Conservation (phyloP, 2,797 vertebrate genomes). For the Nyctibius grandis region DNA sequence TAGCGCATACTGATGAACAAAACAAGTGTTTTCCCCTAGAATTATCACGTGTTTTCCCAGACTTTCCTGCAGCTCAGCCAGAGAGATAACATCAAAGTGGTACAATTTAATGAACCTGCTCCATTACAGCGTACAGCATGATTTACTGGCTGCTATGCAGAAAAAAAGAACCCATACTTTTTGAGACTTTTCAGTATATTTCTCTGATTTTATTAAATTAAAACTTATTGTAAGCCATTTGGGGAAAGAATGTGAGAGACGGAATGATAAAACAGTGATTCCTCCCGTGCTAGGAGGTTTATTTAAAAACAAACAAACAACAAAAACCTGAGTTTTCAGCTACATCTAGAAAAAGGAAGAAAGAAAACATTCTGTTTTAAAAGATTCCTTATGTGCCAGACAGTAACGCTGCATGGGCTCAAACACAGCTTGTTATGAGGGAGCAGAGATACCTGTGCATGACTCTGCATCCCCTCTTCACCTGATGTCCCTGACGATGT, state of each 20-base stretch:
- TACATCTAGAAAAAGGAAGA: not conserved
- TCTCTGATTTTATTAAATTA: not conserved
- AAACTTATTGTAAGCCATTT: not conserved
- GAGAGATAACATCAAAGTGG: constrained; percentile 42
- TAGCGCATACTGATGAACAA: constrained; percentile 25
- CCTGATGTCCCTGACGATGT: too few species aligned
- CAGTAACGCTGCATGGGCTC: not conserved
- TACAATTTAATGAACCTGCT: constrained; percentile 23
- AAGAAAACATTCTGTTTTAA: not conserved
- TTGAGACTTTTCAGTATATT: not conserved
- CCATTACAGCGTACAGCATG: not conserved
- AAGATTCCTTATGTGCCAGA: not conserved
- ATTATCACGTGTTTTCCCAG: constrained; percentile 14
- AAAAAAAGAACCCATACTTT: not conserved
- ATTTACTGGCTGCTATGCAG: not conserved
- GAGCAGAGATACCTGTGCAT: not conserved
- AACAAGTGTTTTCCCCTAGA: constrained; percentile 36
- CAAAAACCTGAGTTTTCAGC: not conserved
- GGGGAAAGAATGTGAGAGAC: not conserved
- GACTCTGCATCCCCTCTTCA: not conserved
- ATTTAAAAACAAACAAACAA: not conserved
- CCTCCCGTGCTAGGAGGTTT: not conserved
- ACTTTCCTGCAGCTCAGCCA: constrained; percentile 8
- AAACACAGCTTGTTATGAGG: not conserved
- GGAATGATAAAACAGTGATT: not conserved